These are phyloP conservation scores for Atta cephalotes DNA, from an alignment of 1,140 invertebrate species.

Conservation along the genomic window DNA sequence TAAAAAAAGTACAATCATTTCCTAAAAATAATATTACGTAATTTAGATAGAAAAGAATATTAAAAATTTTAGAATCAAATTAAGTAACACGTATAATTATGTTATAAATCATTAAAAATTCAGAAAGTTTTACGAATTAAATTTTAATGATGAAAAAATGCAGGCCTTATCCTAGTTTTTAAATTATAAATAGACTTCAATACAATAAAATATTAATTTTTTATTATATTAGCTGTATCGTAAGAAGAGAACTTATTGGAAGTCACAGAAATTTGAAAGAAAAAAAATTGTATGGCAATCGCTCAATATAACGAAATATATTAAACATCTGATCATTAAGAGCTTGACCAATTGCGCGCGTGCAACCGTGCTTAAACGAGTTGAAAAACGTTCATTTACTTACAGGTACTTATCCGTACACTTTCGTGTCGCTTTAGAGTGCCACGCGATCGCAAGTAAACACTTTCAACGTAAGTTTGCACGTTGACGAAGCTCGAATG, in stretches of 20 bases:
- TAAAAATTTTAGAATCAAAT: not conserved
- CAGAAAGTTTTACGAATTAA: not conserved
- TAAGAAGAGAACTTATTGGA: not conserved
- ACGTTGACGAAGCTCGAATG: conserved; percentile 24
- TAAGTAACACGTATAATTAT: not conserved
- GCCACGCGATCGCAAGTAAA: conserved; percentile 37
- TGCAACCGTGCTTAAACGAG: conserved; percentile 10
- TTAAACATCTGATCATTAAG: conserved; percentile 15
- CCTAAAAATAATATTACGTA: not conserved
- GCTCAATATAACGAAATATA: not conserved
- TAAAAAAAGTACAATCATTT: not conserved
- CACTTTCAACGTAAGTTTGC: conserved; percentile 31
- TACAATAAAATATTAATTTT: not conserved
- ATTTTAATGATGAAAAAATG: not conserved
- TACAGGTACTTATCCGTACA: conserved; percentile 28
- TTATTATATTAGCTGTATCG: not conserved
- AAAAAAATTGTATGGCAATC: not conserved
- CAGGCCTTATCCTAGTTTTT: not conserved
- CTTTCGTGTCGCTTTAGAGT: not conserved
- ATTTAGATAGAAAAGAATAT: not conserved
- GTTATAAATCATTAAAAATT: not conserved
- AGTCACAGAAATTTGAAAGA: not conserved
- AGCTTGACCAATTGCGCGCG: not conserved
- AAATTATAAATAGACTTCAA: not conserved
- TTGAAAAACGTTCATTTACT: conserved; percentile 16